These are phyloP conservation scores for Rhorus exstirpatorius DNA, from an alignment of 2,888 invertebrate species.

Conservation along the genomic window DNA sequence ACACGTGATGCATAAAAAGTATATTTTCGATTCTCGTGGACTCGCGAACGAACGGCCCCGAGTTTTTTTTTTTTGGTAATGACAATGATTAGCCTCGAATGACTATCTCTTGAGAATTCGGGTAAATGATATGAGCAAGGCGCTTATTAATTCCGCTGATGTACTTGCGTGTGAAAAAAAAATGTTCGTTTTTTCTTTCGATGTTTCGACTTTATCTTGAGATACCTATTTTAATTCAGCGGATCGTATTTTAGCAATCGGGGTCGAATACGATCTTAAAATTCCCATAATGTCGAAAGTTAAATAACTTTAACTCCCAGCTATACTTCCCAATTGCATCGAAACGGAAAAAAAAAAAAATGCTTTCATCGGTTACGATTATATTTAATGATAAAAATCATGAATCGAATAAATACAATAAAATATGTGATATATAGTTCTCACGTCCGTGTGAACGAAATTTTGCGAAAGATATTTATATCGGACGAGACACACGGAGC, in stretches of 20 bases:
- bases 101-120: slow-evolving; percentile 43
- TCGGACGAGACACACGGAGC: background rate
- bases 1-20: slow-evolving; percentile 44
- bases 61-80: slow-evolving; percentile 37
- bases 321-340: too few relatives aligned
- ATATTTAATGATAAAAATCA: too few relatives aligned
- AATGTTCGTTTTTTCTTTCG: slow-evolving; percentile 30
- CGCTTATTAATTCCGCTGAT: slow-evolving; percentile 48
- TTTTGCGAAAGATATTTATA: background rate
- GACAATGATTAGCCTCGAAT: slow-evolving; percentile 65
- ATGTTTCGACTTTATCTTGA: background rate
- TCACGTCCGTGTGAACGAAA: slow-evolving; percentile 6
- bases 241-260: too few relatives aligned
- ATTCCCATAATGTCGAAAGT: too few relatives aligned
- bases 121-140: slow-evolving; percentile 30
- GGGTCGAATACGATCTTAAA: too few relatives aligned
- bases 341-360: background rate
- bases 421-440: background rate
- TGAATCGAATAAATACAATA: background rate
- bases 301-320: too few relatives aligned
- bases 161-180: background rate
- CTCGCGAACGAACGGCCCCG: slow-evolving; percentile 34
- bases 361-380: too few relatives aligned
- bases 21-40: slow-evolving; percentile 15
- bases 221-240: too few relatives aligned